These are phyloP conservation scores for Chaetodon trifascialis DNA, from an alignment of 2,113 vertebrate genomes.

Conservation along the genomic window DNA sequence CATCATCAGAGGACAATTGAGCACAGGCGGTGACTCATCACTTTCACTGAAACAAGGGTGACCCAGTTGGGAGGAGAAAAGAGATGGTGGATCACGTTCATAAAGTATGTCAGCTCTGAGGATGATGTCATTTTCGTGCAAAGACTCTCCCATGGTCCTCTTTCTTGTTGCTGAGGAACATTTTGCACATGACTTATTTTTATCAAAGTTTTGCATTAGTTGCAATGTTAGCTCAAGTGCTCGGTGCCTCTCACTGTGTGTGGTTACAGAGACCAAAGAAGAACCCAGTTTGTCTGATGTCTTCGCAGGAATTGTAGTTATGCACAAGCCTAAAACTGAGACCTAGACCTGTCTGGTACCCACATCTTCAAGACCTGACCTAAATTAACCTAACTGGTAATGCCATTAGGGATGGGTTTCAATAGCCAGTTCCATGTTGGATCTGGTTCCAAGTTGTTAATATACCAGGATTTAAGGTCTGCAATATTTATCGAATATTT, in stretches of 20 bases:
- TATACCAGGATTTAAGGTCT: not conserved
- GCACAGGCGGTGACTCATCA: slow-evolving; percentile 45
- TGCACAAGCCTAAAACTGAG: not conserved
- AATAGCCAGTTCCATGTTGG: not conserved
- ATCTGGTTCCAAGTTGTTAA: not conserved
- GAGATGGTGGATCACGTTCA: slow-evolving; percentile 1
- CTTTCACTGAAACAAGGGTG: slow-evolving; percentile 35
- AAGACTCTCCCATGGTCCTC: not conserved
- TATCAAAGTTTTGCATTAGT: not conserved
- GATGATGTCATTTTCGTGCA: slow-evolving; percentile 32
- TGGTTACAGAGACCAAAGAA: not conserved
- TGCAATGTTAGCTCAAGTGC: not conserved
- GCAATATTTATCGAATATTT: no score
- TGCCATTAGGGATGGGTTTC: not conserved
- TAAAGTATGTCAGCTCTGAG: slow-evolving; percentile 17
- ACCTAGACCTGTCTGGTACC: no score
- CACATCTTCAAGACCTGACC: not conserved
- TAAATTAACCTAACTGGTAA: not conserved
- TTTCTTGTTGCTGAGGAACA: not conserved
- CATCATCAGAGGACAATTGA: slow-evolving; percentile 14
- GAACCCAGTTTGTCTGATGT: not conserved
- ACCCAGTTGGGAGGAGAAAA: slow-evolving; percentile 31
- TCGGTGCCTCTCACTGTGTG: not conserved
- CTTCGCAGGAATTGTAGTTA: not conserved
- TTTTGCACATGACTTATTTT: not conserved